Base-by-base conservation (phyloP, 2,797 vertebrate species). In the Lepus townsendii region DNA sequence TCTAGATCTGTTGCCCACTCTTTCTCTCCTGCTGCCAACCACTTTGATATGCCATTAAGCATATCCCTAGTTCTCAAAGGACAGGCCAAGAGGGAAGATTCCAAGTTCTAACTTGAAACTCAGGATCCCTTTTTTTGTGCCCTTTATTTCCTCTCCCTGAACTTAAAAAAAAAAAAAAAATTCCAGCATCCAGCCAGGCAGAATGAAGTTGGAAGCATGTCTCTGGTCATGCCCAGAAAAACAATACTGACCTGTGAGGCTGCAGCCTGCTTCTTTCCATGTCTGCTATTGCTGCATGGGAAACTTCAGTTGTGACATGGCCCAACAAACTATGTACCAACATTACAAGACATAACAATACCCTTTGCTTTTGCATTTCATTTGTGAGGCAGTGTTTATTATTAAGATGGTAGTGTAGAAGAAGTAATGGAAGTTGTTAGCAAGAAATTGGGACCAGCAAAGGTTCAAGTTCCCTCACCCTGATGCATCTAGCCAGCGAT, bases 1-100 rank as follows among this genome's bases (percentile, higher is more conserved):
- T 93, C 83, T 95, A 65, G 77, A 95, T 71, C 73, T 32, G 7
- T 83, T 32, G 60, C 82, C 57, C 20, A n/a, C 10, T 66, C 32
- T 47, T n/a, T 87, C 19, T 35, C 30, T 91, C 47, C 38, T 84
- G 35, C 16, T 75, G 62, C 65, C 54, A 75, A 14, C 42, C n/a
- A 83, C 13, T 13, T 71, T 38, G 24, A 42, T 3, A n/a, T 63
- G 32, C 71, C 54, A 32, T 22, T 84, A 88, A 87, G 20, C 47
- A 65, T 50, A 76, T 75, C 50, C 47, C 22, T 47, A 38, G 0
- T 85, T 94, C 63, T 93, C 62, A 92, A 90, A 88, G 11, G 13
- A 80, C 76, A 88, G 14, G 14, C n/a, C 73, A 90, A 71, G 10
- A 10, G 19, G 3, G 35, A 9, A 14, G 3, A 11, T 88, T 27